Evolutionary conservation across 1,140 invertebrate genomes (phyloP).

Genomic region (Tetragonula clypearis): DNA sequence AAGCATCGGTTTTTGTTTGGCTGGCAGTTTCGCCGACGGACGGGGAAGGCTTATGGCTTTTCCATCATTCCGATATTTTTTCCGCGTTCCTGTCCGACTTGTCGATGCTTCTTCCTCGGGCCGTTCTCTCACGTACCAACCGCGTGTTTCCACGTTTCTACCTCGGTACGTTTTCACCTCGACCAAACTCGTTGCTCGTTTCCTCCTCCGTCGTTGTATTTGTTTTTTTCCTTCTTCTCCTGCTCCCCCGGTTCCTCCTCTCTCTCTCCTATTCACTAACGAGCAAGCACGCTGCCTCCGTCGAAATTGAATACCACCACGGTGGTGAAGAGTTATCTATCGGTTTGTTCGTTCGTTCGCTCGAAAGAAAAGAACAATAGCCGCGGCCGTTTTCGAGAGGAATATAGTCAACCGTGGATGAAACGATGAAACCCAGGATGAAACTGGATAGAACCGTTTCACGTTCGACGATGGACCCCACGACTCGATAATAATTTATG

Average conservation of each 20-base stretch:
- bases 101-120: constrained; percentile 6
- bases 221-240: too few relatives aligned
- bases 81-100: background rate
- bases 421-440: background rate
- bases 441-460: background rate
- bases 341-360: constrained; percentile 16
- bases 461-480: background rate
- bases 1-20: constrained; percentile 39
- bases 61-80: background rate
- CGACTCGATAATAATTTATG: background rate
- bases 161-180: constrained; percentile 10
- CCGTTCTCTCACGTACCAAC: constrained; percentile 1
- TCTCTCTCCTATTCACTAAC: background rate
- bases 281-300: background rate
- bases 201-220: background rate
- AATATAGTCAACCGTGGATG: background rate
- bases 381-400: background rate
- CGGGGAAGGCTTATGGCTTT: constrained; percentile 14
- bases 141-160: constrained; percentile 26
- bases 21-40: constrained; percentile 11
- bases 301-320: constrained; percentile 3
- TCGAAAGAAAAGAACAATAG: background rate
- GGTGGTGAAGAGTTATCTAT: background rate
- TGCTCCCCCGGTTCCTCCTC: too few relatives aligned
- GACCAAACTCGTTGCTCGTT: background rate